These are phyloP conservation scores for Himalopsyche japonica DNA, from an alignment of 2,888 invertebrate genomes.

Conservation along the genomic window DNA sequence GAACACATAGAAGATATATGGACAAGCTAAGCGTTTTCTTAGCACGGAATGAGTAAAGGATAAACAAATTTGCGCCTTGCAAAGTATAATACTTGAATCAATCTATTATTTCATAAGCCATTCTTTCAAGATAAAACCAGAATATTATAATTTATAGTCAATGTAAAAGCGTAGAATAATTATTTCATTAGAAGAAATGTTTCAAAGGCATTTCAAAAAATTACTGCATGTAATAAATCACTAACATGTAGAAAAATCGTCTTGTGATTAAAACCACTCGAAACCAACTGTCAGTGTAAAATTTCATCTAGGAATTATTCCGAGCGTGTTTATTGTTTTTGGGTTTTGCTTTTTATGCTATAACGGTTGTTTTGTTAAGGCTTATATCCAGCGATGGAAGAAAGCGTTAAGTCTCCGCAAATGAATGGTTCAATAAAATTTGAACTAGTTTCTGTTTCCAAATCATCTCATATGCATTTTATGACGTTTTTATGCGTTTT, in stretches of 20 bases:
- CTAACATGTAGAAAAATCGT: neutral
- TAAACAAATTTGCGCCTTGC: too few species aligned
- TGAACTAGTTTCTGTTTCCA: neutral
- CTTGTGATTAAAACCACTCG: neutral
- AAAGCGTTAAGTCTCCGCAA: neutral
- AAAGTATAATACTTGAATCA: too few species aligned
- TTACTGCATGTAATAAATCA: too few species aligned
- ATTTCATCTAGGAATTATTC: neutral
- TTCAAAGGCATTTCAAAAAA: too few species aligned
- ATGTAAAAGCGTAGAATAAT: too few species aligned
- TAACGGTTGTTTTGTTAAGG: neutral
- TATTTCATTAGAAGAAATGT: too few species aligned
- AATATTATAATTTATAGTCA: too few species aligned
- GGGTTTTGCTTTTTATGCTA: neutral
- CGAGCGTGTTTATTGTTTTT: neutral
- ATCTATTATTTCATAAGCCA: too few species aligned
- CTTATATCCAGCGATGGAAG: neutral
- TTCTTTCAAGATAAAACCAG: too few species aligned
- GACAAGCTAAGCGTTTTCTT: too few species aligned
- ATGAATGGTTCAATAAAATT: neutral
- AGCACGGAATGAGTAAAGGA: too few species aligned
- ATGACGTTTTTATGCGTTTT: neutral
- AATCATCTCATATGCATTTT: neutral
- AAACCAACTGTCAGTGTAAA: neutral
- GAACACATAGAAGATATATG: too few species aligned